phyloP scores from a whole-genome alignment of 2,797 vertebrate genomes.

The Sardinella longiceps region DNA sequence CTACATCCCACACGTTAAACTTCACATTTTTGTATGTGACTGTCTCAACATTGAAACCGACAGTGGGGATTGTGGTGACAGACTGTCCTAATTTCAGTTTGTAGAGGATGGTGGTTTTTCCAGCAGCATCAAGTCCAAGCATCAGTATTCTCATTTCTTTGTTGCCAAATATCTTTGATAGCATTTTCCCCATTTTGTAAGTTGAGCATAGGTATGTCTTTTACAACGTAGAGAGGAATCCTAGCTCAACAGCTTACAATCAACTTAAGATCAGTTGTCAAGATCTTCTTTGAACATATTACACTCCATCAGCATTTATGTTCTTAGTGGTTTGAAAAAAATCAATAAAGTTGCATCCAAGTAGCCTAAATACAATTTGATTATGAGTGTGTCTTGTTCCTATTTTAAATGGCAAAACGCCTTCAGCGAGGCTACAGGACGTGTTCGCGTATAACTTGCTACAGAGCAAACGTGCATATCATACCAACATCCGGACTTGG shows the following conservation, averaged over 20 bases:
- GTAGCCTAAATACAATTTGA: neutral
- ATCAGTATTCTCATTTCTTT: slow-evolving; percentile 99
- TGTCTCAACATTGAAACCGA: slow-evolving; percentile 99
- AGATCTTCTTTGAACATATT: neutral
- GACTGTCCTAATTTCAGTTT: slow-evolving; percentile 99
- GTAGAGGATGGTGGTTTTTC: slow-evolving; percentile 99
- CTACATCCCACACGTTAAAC: slow-evolving; percentile 99
- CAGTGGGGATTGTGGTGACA: slow-evolving; percentile 98
- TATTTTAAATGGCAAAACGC: neutral
- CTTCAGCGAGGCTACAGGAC: neutral
- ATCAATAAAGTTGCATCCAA: neutral
- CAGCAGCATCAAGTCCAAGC: slow-evolving; percentile 97
- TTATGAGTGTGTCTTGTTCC: neutral
- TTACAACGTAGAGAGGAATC: slow-evolving; percentile 11
- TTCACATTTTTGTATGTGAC: slow-evolving; percentile 99
- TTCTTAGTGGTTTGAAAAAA: too few relatives aligned
- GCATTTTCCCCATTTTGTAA: slow-evolving; percentile 95
- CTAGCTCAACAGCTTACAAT: neutral
- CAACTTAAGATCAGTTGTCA: neutral
- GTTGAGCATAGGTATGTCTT: slow-evolving; percentile 77
- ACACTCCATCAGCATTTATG: neutral
- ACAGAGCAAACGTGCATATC: neutral
- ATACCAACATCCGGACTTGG: neutral
- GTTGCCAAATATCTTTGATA: slow-evolving; percentile 99
- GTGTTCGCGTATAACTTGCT: neutral